A percentile compares a stretch with the other conserved stretches of the same genome.
phyloP scores from a whole-genome alignment of 2,888 invertebrate genomes.

The Parapristionchus giblindavisi region DNA sequence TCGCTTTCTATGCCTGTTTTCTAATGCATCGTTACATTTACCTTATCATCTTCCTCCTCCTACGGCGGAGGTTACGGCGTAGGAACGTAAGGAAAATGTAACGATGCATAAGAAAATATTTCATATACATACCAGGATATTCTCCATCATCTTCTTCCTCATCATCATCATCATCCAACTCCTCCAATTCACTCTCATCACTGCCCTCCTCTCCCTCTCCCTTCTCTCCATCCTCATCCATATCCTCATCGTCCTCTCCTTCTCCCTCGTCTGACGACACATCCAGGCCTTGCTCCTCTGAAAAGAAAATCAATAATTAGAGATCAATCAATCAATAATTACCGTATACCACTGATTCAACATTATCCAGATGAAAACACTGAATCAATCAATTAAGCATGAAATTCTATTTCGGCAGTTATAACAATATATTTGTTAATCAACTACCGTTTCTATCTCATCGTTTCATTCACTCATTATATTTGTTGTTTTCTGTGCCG shows the following conservation, averaged over 20 bases:
- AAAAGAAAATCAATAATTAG: not conserved
- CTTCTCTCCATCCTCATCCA: slow-evolving; percentile 5
- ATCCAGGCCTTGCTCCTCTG: slow-evolving; percentile 23
- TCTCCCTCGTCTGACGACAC: slow-evolving; percentile 34
- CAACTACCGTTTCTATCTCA: too few species aligned
- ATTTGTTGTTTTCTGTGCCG: too few species aligned
- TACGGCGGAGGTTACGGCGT: too few species aligned
- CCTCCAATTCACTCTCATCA: not conserved
- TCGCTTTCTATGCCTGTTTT: not conserved
- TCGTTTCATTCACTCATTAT: too few species aligned
- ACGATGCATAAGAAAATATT: too few species aligned
- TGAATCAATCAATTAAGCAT: too few species aligned
- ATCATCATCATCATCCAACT: slow-evolving; percentile 29
- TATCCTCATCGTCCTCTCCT: not conserved
- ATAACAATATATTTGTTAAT: too few species aligned
- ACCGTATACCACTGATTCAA: too few species aligned
- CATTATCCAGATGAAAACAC: too few species aligned
- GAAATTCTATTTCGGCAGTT: too few species aligned
- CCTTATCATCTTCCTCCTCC: not conserved
- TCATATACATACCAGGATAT: slow-evolving; percentile 6
- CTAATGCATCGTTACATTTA: not conserved
- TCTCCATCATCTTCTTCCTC: slow-evolving; percentile 17
- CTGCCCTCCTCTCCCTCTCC: not conserved
- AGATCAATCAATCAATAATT: too few species aligned
- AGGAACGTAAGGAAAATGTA: too few species aligned